phyloP scores from a whole-genome alignment of 2,888 invertebrate species.

The Steinernema carpocapsae region DNA sequence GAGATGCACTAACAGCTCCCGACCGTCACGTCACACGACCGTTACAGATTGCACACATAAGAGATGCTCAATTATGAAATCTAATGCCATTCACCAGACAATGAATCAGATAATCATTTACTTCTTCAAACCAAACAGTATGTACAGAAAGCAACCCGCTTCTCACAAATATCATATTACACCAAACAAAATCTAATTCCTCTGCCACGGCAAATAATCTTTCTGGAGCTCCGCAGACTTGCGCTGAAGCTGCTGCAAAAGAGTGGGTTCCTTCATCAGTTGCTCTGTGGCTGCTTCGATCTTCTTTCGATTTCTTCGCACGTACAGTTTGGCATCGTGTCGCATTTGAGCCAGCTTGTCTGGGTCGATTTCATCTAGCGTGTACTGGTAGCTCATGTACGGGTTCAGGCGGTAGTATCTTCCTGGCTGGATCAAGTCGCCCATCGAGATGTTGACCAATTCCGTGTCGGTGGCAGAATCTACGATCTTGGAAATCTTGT shows the following conservation, averaged over 20 bases:
- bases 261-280: slow-evolving; percentile 43
- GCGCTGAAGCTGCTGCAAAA: slow-evolving; percentile 21
- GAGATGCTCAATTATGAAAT: no score
- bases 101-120: neutral
- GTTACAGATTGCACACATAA: no score
- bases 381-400: slow-evolving; percentile 76
- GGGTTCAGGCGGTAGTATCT: slow-evolving; percentile 83
- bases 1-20: no score
- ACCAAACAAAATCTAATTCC: neutral
- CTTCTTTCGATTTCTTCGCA: slow-evolving; percentile 81
- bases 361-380: slow-evolving; percentile 82
- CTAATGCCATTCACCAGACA: no score
- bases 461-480: slow-evolving; percentile 87
- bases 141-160: slow-evolving; percentile 20
- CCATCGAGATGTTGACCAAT: slow-evolving; percentile 80
- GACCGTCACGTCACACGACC: no score
- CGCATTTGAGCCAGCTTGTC: slow-evolving; percentile 76
- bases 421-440: slow-evolving; percentile 75
- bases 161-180: neutral
- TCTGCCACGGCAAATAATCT: slow-evolving; percentile 13
- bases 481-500: slow-evolving; percentile 81
- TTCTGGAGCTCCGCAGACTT: neutral
- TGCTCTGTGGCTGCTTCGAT: slow-evolving; percentile 63
- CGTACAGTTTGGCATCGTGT: slow-evolving; percentile 81
- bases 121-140: neutral